Conservation (phyloP, 1,140 invertebrate species). For the Cydia pomonella region DNA sequence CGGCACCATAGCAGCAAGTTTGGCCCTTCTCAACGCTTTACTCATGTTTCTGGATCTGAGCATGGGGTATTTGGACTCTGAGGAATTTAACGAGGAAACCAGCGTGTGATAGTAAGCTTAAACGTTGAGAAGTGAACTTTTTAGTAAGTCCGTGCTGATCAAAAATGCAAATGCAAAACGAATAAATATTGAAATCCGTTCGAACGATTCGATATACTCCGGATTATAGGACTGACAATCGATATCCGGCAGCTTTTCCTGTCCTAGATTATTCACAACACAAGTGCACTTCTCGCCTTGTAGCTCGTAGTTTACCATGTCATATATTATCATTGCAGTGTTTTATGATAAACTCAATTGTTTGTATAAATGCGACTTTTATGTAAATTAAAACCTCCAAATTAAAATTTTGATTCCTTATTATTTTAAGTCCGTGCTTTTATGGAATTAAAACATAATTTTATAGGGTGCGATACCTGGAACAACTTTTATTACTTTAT, state of each 20-base stretch:
- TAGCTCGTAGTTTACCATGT: background rate
- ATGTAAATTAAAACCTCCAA: background rate
- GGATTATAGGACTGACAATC: background rate
- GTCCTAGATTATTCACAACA: background rate
- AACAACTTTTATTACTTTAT: no score
- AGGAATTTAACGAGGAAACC: constrained; percentile 10
- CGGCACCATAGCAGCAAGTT: constrained; percentile 48
- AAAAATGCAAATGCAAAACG: background rate
- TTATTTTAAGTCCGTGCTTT: background rate
- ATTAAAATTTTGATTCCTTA: background rate
- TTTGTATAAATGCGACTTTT: constrained; percentile 19
- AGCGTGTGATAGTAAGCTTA: constrained; percentile 14
- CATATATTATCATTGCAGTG: background rate
- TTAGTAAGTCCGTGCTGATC: background rate
- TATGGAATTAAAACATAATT: no score
- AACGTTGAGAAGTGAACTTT: constrained; percentile 8
- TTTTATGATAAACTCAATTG: background rate
- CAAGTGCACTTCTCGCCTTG: constrained; percentile 5
- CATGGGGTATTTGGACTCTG: constrained; percentile 45
- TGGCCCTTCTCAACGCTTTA: constrained; percentile 58
- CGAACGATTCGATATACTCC: background rate
- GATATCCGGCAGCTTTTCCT: background rate
- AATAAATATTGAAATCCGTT: background rate
- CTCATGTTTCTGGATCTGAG: constrained; percentile 70
- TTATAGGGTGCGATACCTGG: no score